phyloP scores from a whole-genome alignment of 2,113 vertebrate species.

The Paramormyrops kingsleyae region DNA sequence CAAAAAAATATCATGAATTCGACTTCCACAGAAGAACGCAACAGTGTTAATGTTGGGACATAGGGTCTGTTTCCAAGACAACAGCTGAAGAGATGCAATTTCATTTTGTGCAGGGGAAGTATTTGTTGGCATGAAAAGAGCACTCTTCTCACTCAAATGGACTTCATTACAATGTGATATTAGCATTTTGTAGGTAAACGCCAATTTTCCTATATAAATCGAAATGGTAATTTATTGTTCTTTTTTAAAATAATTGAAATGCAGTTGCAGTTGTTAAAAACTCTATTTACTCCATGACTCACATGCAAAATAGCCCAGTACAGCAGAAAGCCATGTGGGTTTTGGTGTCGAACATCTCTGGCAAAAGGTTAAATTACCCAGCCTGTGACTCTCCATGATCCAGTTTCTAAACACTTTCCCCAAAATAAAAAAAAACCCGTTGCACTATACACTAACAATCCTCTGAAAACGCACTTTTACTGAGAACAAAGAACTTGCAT shows the following conservation, averaged over 20 bases:
- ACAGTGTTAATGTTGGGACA: conserved; percentile 2
- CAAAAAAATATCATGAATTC: background rate
- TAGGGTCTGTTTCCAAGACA: conserved; percentile 2
- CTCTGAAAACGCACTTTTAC: background rate
- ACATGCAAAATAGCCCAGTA: background rate
- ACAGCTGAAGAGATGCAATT: conserved; percentile 1
- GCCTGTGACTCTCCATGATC: background rate
- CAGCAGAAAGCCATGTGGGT: background rate
- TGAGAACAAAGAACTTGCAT: background rate
- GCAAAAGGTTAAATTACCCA: background rate
- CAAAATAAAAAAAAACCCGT: background rate
- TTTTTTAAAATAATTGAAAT: background rate
- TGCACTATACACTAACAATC: background rate
- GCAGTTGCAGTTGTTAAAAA: background rate
- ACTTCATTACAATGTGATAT: conserved; percentile 1
- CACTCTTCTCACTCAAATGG: background rate
- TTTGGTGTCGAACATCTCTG: background rate
- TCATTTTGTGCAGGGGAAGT: background rate
- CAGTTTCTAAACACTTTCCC: background rate
- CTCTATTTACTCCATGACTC: background rate
- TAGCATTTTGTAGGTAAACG: conserved; percentile 10
- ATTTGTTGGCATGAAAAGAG: background rate
- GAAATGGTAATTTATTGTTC: conserved; percentile 6
- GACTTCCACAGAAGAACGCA: background rate
- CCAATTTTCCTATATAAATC: conserved; percentile 9